phyloP scores from a whole-genome alignment of 2,113 vertebrate species.

The Salvator merianae region DNA sequence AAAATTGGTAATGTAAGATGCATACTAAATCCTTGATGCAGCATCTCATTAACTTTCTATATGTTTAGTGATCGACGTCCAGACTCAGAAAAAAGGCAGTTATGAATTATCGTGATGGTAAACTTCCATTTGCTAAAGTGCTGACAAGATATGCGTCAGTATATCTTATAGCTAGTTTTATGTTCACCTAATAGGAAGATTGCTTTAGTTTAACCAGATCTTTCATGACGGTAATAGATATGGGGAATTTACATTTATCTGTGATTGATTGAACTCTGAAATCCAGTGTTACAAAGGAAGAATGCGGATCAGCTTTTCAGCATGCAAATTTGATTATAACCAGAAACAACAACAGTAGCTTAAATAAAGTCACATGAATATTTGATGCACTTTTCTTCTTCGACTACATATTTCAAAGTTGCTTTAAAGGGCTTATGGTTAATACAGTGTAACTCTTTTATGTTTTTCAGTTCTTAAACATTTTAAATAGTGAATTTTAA shows the following conservation, averaged over 20 bases:
- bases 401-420: neutral
- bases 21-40: conserved; percentile 52
- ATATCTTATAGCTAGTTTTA: conserved; percentile 62
- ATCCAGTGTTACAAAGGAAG: conserved; percentile 10
- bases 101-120: conserved; percentile 44
- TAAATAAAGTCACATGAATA: conserved; percentile 12
- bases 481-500: neutral
- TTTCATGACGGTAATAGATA: conserved; percentile 52
- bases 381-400: conserved; percentile 38
- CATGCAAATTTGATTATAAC: conserved; percentile 42
- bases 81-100: conserved; percentile 38
- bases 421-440: conserved; percentile 33
- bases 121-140: conserved; percentile 46
- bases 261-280: conserved; percentile 60
- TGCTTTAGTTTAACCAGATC: conserved; percentile 64
- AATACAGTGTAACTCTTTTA: conserved; percentile 23
- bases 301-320: conserved; percentile 15
- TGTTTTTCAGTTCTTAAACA: neutral
- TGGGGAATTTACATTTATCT: conserved; percentile 63
- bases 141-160: conserved; percentile 55
- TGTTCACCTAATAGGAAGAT: conserved; percentile 65
- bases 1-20: conserved; percentile 30
- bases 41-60: conserved; percentile 61
- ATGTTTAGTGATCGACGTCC: conserved; percentile 52
- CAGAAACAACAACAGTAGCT: neutral